Conservation (phyloP, 2,113 vertebrate species). For the Tragelaphus buxtoni region DNA sequence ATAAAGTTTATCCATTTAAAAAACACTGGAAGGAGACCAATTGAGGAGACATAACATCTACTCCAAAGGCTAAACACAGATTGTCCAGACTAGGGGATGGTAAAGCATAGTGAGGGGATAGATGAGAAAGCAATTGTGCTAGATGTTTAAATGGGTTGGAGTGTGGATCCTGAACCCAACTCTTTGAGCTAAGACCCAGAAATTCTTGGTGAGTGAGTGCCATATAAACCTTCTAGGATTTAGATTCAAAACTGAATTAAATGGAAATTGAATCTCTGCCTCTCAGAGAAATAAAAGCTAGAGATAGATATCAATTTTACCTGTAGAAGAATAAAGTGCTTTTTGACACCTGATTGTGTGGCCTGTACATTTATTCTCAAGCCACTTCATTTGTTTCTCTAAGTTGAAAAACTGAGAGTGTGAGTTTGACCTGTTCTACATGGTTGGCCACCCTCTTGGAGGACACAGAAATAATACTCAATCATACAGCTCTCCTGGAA, state of each 20-base stretch:
- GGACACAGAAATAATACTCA: neutral
- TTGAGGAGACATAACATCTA: neutral
- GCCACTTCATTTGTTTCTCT: neutral
- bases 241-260: neutral
- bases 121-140: neutral
- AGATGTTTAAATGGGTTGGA: neutral
- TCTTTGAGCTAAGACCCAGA: neutral
- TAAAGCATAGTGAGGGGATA: accelerated
- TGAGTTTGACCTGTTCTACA: neutral
- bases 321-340: neutral
- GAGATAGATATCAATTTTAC: neutral
- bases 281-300: neutral
- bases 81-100: neutral
- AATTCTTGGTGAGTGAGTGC: neutral
- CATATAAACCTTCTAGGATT: neutral
- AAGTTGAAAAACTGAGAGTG: neutral
- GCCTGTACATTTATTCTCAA: neutral
- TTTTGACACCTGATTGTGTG: neutral
- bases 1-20: neutral
- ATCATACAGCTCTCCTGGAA: neutral
- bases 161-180: neutral
- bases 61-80: neutral
- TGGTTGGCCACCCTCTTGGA: neutral
- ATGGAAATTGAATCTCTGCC: neutral
- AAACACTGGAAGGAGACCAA: neutral